These are phyloP conservation scores for Orussus abietinus DNA, from an alignment of 1,140 invertebrate genomes.

Conservation along the genomic window DNA sequence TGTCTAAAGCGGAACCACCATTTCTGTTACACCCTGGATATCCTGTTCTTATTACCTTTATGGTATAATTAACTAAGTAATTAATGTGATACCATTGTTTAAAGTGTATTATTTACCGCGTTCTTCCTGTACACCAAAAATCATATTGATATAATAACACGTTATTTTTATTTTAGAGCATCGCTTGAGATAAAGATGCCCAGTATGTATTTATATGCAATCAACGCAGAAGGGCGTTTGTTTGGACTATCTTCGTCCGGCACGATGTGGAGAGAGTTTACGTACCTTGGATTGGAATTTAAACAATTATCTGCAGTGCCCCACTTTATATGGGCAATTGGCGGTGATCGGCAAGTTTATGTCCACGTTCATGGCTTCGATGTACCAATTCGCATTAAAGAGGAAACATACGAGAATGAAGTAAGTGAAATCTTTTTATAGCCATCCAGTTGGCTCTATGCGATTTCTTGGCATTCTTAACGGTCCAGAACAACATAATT, in stretches of 20 bases:
- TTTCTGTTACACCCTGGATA: too few relatives aligned
- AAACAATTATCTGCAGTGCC: slow-evolving; percentile 80
- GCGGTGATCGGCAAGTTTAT: slow-evolving; percentile 87
- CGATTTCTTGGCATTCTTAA: too few relatives aligned
- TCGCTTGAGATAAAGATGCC: slow-evolving; percentile 54
- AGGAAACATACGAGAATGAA: slow-evolving; percentile 91
- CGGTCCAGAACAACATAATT: too few relatives aligned
- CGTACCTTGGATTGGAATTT: slow-evolving; percentile 79
- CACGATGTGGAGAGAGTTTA: slow-evolving; percentile 78
- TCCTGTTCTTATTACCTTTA: too few relatives aligned
- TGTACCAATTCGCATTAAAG: slow-evolving; percentile 83
- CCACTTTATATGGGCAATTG: slow-evolving; percentile 86
- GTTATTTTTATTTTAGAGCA: background rate
- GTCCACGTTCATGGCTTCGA: slow-evolving; percentile 84
- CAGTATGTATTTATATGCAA: slow-evolving; percentile 75
- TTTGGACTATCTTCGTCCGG: slow-evolving; percentile 75
- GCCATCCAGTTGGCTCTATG: too few relatives aligned
- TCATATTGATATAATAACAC: background rate
- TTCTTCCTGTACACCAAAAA: too few relatives aligned
- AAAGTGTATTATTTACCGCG: too few relatives aligned
- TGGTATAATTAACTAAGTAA: too few relatives aligned
- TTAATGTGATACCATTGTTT: too few relatives aligned
- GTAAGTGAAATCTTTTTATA: slow-evolving; percentile 41
- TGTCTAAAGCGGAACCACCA: too few relatives aligned
- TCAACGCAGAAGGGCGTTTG: slow-evolving; percentile 82